Base-by-base conservation (phyloP, 2,888 invertebrate genomes). In the Drosophila prolongata region DNA sequence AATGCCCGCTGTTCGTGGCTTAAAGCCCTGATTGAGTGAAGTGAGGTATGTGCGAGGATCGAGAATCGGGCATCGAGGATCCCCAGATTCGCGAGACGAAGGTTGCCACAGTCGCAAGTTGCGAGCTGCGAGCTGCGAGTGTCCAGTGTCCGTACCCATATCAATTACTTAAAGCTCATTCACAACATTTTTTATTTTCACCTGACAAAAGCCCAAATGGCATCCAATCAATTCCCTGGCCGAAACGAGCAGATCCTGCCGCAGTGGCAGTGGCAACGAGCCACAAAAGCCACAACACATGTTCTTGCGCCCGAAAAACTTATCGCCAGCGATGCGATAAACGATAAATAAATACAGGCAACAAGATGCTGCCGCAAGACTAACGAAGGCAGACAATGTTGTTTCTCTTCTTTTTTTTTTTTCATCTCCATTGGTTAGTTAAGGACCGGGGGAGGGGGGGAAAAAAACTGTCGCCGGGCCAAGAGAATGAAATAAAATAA, bases 121-220 rank as follows among this genome's bases (percentile, higher is more conserved):
- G 27, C 44, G 52, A 64, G 27, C 14, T 34, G 9, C 38, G 27
- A 44, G 44, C 4, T n/a, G 6, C 57, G 13, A 69, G 49, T 52
- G 55, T 52, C 55, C 46, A 46, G 44, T 61, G 55, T 49, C 66
- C 75, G 71, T 81, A 91, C 90, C 91, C 91, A 91, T 90, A 90
- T 90, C 90, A 90, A 90, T 90, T 90, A 90, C 90, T 90, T 90
- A 89, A 86, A 89, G 85, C 91, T 89, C 90, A 90, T 90, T 87
- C 90, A 87, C 87, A 85, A 88, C 90, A 90, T 90, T 90, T 90
- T 90, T 90, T 90, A 87, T 90, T 90, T 91, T 91, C 90, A 91
- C 90, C 90, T 90, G 91, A 91, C 89, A 89, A 89, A 87, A 86
- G 86, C 79, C 76, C 78, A 80, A 81, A 80, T 85, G 78, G 79